Evolutionary conservation across 2,888 invertebrate species (phyloP).

Genomic region (Melipona beecheii): DNA sequence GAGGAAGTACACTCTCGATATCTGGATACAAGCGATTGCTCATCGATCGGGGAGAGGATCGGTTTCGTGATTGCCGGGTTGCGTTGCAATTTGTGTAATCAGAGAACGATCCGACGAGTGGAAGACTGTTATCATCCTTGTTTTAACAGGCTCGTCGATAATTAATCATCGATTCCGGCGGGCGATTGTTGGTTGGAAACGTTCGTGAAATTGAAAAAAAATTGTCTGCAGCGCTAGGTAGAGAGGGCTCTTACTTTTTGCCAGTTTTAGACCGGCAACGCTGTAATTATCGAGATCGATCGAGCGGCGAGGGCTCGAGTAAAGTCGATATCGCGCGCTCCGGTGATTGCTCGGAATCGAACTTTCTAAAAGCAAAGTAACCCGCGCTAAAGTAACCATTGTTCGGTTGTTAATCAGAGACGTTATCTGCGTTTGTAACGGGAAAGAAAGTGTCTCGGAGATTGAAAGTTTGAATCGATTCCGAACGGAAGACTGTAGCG

Average conservation of each 20-base stretch:
- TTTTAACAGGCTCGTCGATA: conserved; percentile 3
- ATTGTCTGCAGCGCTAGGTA: not conserved
- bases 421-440: not conserved
- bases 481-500: no score
- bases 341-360: not conserved
- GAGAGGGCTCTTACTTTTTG: not conserved
- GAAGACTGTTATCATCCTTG: not conserved
- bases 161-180: not conserved
- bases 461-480: no score
- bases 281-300: not conserved
- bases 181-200: not conserved
- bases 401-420: not conserved
- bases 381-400: not conserved
- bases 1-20: not conserved
- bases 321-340: not conserved
- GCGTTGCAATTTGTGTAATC: conserved; percentile 17
- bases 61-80: not conserved
- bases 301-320: not conserved
- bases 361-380: not conserved
- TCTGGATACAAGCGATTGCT: not conserved
- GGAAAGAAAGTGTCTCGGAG: no score
- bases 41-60: not conserved
- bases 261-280: not conserved
- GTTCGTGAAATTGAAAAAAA: not conserved
- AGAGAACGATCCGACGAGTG: not conserved